Base-by-base conservation (phyloP, 2,888 invertebrate genomes). In the Cinara cedri region DNA sequence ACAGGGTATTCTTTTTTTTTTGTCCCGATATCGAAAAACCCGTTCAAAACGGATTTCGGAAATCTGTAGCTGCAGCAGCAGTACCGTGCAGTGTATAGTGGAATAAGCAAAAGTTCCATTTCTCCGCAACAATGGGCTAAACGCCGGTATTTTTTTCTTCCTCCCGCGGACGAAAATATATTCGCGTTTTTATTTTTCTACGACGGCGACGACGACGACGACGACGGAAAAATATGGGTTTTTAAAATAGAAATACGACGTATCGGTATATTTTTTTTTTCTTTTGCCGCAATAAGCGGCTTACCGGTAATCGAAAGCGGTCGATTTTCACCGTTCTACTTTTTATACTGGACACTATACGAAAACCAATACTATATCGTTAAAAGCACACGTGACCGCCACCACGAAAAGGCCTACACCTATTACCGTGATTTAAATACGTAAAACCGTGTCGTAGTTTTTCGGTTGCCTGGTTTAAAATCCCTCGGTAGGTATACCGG, bases 231-330 rank as follows among this genome's bases (percentile, higher is more conserved):
- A 19, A 60, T 62, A 57, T 14, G n/a, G n/a, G 19, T 34, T 72
- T 72, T 34, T 26, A 9, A 49, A 49, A 26, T 34, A 62, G 14
- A 72, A 72, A 34, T 34, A 34, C 34, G 34, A 51, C 11, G 34
- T 49, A 72, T 21, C 49, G 49, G 14, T 16, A 3, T 6, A 3
- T 34, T 34, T 34, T 34, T 34, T 34, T 34, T 34, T 34, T 34
- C 6, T 34, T 34, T 34, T 6, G 34, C 46, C 34, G 49, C 21
- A 34, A 51, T 72, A 72, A 72, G 62, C 72, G 16, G 72, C 72
- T 72, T 62, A 72, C 62, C 62, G 66, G 62, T 72, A 72, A 72
- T 72, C 49, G 72, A 63, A 72, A 62, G 34, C 34, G 62, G 34
- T 34, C 34, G 19, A 26, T 49, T 51, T 49, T 34, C 68, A 49